Conservation (phyloP, 2,797 vertebrate genomes). For the Acanthopagrus latus region DNA sequence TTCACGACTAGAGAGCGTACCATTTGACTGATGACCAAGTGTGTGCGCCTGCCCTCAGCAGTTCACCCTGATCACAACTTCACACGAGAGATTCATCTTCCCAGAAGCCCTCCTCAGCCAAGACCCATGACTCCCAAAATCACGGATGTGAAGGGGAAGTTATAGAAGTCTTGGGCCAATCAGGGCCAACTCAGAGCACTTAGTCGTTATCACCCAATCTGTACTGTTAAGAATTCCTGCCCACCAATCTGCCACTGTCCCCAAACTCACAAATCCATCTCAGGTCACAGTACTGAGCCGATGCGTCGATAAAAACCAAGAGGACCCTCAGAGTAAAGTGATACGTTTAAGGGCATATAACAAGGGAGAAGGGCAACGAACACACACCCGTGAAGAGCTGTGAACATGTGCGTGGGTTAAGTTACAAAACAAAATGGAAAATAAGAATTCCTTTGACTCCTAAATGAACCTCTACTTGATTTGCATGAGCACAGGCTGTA, state of each 20-base stretch:
- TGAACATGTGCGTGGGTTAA: background rate
- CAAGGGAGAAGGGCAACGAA: background rate
- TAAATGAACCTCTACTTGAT: background rate
- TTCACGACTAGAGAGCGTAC: constrained; percentile 7
- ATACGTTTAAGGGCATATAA: background rate
- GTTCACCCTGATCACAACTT: constrained; percentile 59
- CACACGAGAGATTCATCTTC: constrained; percentile 53
- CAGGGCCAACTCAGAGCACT: constrained; percentile 53
- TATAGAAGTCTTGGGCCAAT: constrained; percentile 59
- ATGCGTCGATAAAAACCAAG: background rate
- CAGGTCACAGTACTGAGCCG: constrained; percentile 49
- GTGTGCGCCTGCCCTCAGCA: constrained; percentile 22
- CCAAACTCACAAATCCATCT: constrained; percentile 35
- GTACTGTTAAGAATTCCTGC: constrained; percentile 73
- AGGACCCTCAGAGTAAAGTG: background rate
- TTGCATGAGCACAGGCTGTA: background rate
- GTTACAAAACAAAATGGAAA: background rate
- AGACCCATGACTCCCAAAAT: constrained; percentile 61
- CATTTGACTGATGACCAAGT: constrained; percentile 35
- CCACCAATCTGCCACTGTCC: constrained; percentile 74
- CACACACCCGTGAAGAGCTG: background rate
- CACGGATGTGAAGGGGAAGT: constrained; percentile 62
- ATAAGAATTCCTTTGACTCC: background rate
- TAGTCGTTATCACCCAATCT: constrained; percentile 79
- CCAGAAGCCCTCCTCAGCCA: constrained; percentile 58